Conservation (phyloP, 2,113 vertebrate species). For the Dicaeum eximium region DNA sequence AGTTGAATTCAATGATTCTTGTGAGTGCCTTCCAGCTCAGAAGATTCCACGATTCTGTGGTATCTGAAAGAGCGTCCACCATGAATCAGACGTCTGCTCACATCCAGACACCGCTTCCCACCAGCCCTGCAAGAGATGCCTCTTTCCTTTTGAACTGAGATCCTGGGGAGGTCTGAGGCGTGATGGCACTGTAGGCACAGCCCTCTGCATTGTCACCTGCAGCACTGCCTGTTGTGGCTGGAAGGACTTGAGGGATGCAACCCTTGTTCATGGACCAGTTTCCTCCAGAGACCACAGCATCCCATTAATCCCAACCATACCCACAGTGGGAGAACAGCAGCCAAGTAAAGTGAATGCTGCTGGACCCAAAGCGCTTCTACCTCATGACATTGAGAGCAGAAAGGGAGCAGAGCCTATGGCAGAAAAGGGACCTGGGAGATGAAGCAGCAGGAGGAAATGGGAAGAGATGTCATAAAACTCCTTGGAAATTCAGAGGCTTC, state of each 20-base stretch:
- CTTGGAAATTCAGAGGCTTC: not conserved
- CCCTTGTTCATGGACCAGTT: rapidly evolving
- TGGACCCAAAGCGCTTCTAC: not conserved
- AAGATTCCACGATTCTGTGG: not conserved
- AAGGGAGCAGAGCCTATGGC: not conserved
- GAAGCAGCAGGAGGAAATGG: not conserved
- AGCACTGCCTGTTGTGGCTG: not conserved
- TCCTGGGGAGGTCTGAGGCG: not conserved
- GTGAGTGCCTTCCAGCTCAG: not conserved
- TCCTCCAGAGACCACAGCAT: not conserved
- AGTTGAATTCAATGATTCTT: rapidly evolving
- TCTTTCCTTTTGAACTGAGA: not conserved
- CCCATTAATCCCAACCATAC: rapidly evolving
- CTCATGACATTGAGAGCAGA: not conserved
- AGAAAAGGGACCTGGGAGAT: not conserved
- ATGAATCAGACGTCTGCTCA: not conserved
- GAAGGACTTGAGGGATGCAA: not conserved
- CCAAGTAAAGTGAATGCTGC: not conserved
- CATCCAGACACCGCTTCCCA: not conserved
- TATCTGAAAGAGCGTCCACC: not conserved
- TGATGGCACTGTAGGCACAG: not conserved
- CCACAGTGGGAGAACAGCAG: not conserved
- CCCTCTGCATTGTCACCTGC: rapidly evolving
- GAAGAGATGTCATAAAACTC: not conserved
- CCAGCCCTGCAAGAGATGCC: not conserved